Evolutionary conservation across 2,797 vertebrate genomes (phyloP), one percentile per base, ranked within the genome.

Genomic region (Catamblyrhynchus diadema): DNA sequence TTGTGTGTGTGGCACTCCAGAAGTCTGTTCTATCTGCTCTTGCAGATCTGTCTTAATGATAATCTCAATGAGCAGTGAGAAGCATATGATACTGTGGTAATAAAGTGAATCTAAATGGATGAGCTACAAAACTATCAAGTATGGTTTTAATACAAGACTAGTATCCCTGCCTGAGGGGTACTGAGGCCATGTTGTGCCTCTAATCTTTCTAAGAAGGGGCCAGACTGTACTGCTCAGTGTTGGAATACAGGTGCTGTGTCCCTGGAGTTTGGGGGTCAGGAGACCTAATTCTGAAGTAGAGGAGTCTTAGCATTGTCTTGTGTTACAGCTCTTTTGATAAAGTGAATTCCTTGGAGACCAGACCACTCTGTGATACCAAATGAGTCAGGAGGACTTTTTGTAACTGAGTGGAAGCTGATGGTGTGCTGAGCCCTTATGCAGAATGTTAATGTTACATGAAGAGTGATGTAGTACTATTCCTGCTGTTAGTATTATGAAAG

Each of bases 41-140:
- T 88, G 62, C 65, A 78, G 62, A 86, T 86, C 33, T 91, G 22
- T 72, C 72, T 71, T 75, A 87, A 85, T 67, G 42, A 27, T 74
- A 78, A 39, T 72, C 57, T 77, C 84, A 86, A 88, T 90, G 78
- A 94, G 87, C 57, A 83, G 27, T 30, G 61, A 94, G 85, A 17
- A 91, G 54, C 47, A 62, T 81, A 81, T 90, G 90, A 93, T 88
- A 54, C 69, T 75, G 59, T 91, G 77, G 45, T 91, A 90, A 90
- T 91, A 93, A 93, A 91, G 57, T 44, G 25, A 83, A 51, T 86
- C 44, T 71, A 88, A 94, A 83, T 88, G 73, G 39, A 83, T 81
- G 80, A 95, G 57, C 82, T 81, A 62, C 64, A 73, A 39, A 95
- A 66, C 72, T 54, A 50, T 66, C 48, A 91, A 88, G 61, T 74